Evolutionary conservation across 1,140 invertebrate genomes (phyloP).

Genomic region (Forficula auricularia): DNA sequence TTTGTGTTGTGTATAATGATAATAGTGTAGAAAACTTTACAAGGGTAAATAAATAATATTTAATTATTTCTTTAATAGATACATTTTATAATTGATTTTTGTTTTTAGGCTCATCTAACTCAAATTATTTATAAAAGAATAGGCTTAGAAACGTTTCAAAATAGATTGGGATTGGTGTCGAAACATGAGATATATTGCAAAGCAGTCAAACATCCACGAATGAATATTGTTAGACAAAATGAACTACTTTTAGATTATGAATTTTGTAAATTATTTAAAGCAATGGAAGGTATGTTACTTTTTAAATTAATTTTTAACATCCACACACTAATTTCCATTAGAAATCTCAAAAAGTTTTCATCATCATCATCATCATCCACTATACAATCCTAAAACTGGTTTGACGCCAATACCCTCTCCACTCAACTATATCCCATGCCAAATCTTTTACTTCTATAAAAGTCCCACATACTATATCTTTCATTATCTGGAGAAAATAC

Average conservation of each 20-base stretch:
- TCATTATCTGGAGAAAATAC: too few species aligned
- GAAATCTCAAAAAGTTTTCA: background rate
- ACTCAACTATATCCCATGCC: too few species aligned
- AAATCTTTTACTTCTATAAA: too few species aligned
- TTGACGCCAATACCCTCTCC: too few species aligned
- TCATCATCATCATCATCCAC: too few species aligned
- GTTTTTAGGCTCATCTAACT: background rate
- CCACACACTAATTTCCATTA: slow-evolving; percentile 1
- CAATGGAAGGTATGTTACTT: slow-evolving; percentile 42
- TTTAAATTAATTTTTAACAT: slow-evolving; percentile 10
- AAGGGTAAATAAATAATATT: slow-evolving; percentile 30
- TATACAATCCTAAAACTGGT: too few species aligned
- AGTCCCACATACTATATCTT: too few species aligned
- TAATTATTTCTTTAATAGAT: background rate
- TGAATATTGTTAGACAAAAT: slow-evolving; percentile 48
- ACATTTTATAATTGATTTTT: background rate
- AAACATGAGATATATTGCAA: slow-evolving; percentile 80
- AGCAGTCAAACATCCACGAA: slow-evolving; percentile 84
- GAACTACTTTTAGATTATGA: slow-evolving; percentile 88
- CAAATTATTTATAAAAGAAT: slow-evolving; percentile 81
- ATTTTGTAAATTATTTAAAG: slow-evolving; percentile 79
- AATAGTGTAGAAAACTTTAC: slow-evolving; percentile 62
- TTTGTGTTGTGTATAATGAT: slow-evolving; percentile 87
- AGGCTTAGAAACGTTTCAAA: slow-evolving; percentile 74
- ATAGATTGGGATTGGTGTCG: slow-evolving; percentile 69